A percentile compares a stretch with the other conserved stretches of the same genome.
Conservation (phyloP, 2,797 vertebrate genomes). For the Alcedo quadribrachys region DNA sequence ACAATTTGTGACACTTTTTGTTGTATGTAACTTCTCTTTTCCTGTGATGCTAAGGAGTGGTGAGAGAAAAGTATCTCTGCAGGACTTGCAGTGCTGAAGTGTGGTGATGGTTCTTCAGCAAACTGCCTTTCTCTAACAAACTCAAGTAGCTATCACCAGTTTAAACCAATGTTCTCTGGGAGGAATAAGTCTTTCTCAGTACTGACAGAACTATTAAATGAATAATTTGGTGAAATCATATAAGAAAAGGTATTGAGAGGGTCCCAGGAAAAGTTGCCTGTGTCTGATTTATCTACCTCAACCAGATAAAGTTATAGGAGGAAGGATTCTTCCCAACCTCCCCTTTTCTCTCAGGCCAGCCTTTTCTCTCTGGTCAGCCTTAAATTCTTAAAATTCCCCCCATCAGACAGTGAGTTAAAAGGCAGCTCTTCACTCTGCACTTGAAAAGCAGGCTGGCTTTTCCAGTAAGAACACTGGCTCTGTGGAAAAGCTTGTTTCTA, state of each 20-base stretch:
- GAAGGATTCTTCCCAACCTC: constrained; percentile 67
- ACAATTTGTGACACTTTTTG: background rate
- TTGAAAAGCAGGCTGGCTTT: background rate
- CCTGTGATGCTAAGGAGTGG: background rate
- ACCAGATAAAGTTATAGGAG: constrained; percentile 79
- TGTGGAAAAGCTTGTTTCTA: background rate
- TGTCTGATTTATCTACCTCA: constrained; percentile 73
- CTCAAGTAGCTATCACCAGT: background rate
- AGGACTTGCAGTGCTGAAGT: background rate
- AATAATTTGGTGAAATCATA: background rate
- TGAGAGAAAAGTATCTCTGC: background rate
- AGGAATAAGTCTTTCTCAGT: background rate
- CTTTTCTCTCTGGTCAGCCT: constrained; percentile 57
- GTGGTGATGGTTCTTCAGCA: background rate
- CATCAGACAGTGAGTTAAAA: constrained; percentile 43
- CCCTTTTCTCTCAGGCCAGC: constrained; percentile 63
- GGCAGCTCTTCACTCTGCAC: constrained; percentile 40
- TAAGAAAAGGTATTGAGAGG: constrained; percentile 51
- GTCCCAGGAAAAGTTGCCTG: constrained; percentile 81
- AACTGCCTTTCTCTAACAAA: background rate
- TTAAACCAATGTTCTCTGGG: background rate
- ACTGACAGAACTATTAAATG: background rate
- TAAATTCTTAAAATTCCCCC: constrained; percentile 76
- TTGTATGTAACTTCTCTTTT: background rate
- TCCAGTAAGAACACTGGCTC: background rate